phyloP scores from a whole-genome alignment of 2,888 invertebrate species.

The Eumerus sabulonum region DNA sequence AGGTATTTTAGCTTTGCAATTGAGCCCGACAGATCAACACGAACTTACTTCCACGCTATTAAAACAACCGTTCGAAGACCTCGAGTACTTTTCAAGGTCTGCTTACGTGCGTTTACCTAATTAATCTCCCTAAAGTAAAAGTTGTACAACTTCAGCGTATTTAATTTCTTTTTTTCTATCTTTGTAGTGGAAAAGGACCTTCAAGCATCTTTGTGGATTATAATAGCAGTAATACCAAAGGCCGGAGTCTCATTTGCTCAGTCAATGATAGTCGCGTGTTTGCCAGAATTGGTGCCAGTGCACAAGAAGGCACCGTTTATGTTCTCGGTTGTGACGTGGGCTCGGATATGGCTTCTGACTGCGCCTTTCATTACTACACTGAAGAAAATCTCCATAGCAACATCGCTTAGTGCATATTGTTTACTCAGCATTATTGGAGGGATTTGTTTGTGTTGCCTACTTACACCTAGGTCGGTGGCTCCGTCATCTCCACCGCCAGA shows the following conservation, averaged over 20 bases:
- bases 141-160: conserved; percentile 22
- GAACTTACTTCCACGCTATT: background rate
- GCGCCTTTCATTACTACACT: conserved; percentile 78
- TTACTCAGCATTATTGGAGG: conserved; percentile 76
- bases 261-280: conserved; percentile 78
- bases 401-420: conserved; percentile 76
- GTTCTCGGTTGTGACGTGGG: conserved; percentile 78
- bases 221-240: conserved; percentile 78
- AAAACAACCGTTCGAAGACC: background rate
- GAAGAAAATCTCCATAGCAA: conserved; percentile 75
- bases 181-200: conserved; percentile 74
- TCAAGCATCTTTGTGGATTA: conserved; percentile 76
- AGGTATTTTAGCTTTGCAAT: background rate
- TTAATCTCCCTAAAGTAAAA: conserved; percentile 1
- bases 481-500: conserved; percentile 1
- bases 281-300: conserved; percentile 77
- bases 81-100: conserved; percentile 14
- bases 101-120: background rate
- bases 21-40: background rate
- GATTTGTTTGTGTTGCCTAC: conserved; percentile 74
- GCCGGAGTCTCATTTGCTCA: conserved; percentile 78
- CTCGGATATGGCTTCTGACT: conserved; percentile 77
- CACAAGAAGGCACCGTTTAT: conserved; percentile 76
- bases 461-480: conserved; percentile 70
- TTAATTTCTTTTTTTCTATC: conserved; percentile 24